A percentile compares a stretch with the other conserved stretches of the same genome.
These are phyloP conservation scores for Aplochiton taeniatus DNA, from an alignment of 2,797 vertebrate species.

Conservation along the genomic window DNA sequence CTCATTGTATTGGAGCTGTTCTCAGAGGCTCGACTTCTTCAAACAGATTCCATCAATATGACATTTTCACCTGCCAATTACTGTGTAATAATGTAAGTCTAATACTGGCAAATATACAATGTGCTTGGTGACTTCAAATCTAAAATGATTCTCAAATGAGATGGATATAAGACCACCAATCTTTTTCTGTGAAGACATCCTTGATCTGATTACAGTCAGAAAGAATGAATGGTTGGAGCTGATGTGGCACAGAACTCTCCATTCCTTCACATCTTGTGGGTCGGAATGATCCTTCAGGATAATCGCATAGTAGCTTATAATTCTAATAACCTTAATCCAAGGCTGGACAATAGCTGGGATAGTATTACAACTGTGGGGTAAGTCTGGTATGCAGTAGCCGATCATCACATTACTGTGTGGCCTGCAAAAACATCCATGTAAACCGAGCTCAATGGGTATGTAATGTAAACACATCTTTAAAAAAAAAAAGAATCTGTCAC, in stretches of 20 bases:
- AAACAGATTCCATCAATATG: too few species aligned
- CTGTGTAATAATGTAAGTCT: background rate
- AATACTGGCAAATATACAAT: too few species aligned
- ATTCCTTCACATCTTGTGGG: conserved; percentile 68
- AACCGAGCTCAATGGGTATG: conserved; percentile 23
- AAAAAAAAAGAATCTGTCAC: background rate
- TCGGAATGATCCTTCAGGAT: conserved; percentile 67
- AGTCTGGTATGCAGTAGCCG: conserved; percentile 39
- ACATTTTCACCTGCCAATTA: too few species aligned
- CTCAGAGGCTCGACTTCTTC: too few species aligned
- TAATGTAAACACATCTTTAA: conserved; percentile 16
- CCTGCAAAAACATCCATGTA: conserved; percentile 36
- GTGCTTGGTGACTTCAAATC: too few species aligned
- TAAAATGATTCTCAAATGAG: conserved; percentile 22
- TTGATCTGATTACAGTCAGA: conserved; percentile 32
- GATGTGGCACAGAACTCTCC: conserved; percentile 54
- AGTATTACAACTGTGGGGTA: conserved; percentile 62
- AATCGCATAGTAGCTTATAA: conserved; percentile 68
- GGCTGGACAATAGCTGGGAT: conserved; percentile 65
- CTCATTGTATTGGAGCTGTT: too few species aligned
- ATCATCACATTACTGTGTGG: conserved; percentile 32
- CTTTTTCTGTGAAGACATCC: conserved; percentile 42
- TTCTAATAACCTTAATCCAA: conserved; percentile 78
- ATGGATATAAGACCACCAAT: conserved; percentile 19
- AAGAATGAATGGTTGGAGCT: conserved; percentile 60